These are phyloP conservation scores for Chlamydotis undulata DNA, from an alignment of 2,113 vertebrate genomes.

Conservation along the genomic window DNA sequence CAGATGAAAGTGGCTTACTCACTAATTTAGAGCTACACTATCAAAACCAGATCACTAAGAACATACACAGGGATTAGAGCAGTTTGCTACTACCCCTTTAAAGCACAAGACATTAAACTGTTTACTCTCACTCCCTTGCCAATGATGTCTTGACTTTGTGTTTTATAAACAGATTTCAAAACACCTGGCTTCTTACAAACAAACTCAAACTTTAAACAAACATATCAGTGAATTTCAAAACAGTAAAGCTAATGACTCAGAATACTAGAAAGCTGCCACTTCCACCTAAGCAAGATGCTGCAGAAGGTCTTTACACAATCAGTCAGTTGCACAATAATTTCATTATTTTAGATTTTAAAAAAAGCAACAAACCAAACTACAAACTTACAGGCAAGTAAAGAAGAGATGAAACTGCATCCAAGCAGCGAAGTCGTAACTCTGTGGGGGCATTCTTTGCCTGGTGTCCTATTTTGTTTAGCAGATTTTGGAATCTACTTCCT, in stretches of 20 bases:
- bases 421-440: constrained; percentile 86
- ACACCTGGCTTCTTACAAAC: background rate
- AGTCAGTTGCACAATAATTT: background rate
- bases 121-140: background rate
- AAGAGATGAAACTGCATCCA: constrained; percentile 89
- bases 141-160: background rate
- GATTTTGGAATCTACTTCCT: constrained; percentile 81
- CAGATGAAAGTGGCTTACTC: background rate
- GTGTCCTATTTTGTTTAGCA: constrained; percentile 83
- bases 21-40: background rate
- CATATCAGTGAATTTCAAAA: background rate
- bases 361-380: background rate
- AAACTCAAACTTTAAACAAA: background rate
- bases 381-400: constrained; percentile 85
- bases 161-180: background rate
- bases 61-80: background rate
- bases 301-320: background rate
- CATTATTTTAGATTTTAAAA: background rate
- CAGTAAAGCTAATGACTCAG: background rate
- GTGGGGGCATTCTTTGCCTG: constrained; percentile 82
- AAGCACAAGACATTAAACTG: background rate
- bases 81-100: background rate
- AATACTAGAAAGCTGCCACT: background rate
- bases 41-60: background rate
- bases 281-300: background rate